Conservation (phyloP, 2,888 invertebrate species). For the Tetragonisca angustula region DNA sequence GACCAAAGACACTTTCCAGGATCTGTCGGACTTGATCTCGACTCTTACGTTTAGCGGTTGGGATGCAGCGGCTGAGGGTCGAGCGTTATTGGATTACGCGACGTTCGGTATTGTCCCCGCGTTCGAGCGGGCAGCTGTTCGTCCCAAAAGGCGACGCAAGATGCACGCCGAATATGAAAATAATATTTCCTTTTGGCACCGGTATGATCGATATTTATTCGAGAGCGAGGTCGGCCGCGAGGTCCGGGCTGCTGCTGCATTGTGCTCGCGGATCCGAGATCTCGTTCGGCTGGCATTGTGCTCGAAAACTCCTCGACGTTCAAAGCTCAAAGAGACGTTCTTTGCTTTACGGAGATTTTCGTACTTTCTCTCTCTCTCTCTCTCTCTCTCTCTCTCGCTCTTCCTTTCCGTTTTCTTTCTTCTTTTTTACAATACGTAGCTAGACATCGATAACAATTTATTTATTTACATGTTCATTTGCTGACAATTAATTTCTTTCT, state of each 20-base stretch:
- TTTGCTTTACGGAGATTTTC: too few species aligned
- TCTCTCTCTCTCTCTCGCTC: neutral
- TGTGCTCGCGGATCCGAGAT: constrained; percentile 40
- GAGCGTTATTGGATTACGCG: constrained; percentile 80
- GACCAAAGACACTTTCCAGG: neutral
- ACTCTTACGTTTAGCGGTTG: neutral
- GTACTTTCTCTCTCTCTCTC: neutral
- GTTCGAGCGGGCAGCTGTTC: constrained; percentile 67
- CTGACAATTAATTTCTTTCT: too few species aligned
- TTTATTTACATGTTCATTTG: neutral
- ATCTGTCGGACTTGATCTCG: neutral
- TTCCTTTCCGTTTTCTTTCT: neutral
- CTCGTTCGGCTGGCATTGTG: constrained; percentile 60
- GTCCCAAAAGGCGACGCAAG: constrained; percentile 58
- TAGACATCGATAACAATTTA: constrained; percentile 1
- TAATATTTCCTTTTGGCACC: constrained; percentile 80
- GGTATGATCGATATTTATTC: constrained; percentile 83
- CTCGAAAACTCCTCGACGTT: constrained; percentile 18
- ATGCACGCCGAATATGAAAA: constrained; percentile 80
- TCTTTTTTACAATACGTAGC: constrained; percentile 4
- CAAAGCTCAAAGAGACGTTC: constrained; percentile 27
- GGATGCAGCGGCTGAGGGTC: constrained; percentile 39
- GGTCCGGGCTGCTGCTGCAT: constrained; percentile 24
- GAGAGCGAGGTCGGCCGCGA: constrained; percentile 75
- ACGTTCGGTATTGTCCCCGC: constrained; percentile 65